Evolutionary conservation across 1,140 invertebrate species (phyloP), one percentile per base, ranked within the genome.

Genomic region (Triops longicaudatus): DNA sequence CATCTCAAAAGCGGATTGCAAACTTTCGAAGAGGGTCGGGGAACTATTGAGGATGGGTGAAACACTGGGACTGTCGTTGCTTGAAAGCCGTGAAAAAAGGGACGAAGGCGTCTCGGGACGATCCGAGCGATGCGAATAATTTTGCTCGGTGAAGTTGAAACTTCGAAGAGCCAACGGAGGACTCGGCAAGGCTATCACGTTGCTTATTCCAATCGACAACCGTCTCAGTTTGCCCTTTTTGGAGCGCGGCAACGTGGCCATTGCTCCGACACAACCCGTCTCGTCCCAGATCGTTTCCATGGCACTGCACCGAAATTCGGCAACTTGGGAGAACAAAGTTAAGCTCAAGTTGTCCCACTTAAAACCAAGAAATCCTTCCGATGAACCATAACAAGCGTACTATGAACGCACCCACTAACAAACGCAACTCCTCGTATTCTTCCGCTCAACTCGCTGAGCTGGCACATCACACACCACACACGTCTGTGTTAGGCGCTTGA

Each of bases 261-360:
- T 63, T 22, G 50, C 50, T 22, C n/a, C 50, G 22, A 17, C 50
- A 22, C 1, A 14, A 17, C n/a, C 22, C 10, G 6, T n/a, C 14
- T 63, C 50, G 22, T 63, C 50, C 50, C 50, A 63, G 50, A 63
- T 63, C 50, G 50, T 63, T 63, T 63, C 50, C 50, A 63, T 63
- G 50, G 14, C 17, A 22, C 14, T 14, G 5, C 50, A n/a, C n/a
- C n/a, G n/a, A n/a, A 22, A 63, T n/a, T 7, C n/a, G 31, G 7
- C 50, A 22, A 63, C 50, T 63, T 22, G 6, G 22, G 50, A 5
- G 22, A 63, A 22, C 22, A 9, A 10, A 63, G 3, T 63, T 22
- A 63, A 9, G 17, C 31, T 37, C 31, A 2, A 22, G 14, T 63
- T 63, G 14, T 0, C 0, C 14, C 50, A 63, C 3, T 22, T 22